Base-by-base conservation (phyloP, 2,888 invertebrate genomes). In the Phragmatobia fuliginosa region DNA sequence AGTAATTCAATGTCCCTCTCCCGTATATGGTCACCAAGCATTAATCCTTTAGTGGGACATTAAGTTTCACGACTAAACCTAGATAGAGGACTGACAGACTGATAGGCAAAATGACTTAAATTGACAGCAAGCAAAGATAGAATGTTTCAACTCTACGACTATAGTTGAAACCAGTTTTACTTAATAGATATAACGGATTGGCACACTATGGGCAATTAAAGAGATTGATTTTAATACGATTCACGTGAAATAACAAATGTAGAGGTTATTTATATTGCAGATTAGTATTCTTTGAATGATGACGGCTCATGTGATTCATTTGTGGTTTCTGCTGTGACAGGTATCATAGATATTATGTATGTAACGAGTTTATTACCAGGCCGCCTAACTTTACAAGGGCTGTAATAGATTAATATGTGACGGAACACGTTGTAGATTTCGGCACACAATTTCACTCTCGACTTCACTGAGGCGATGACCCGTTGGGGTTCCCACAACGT, bases 31-130 rank as follows among this genome's bases (percentile, higher is more conserved):
- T 69, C 75, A 67, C 62, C 71, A 64, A 73, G 64, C 71, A 78
- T 74, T 76, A 71, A 73, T 38, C 72, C 72, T 71, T 80, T 78
- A 82, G 74, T 82, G 81, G 81, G 80, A 81, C 81, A 80, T 81
- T 84, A 80, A 83, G 82, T 84, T 83, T 81, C 81, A 75, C 71
- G 79, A 77, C 77, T 73, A 76, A 79, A 75, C 66, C 75, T 75
- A 84, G 88, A 88, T 88, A 88, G 67, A 71, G 72, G 52, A 75
- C 73, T 85, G 88, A 85, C 88, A 86, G 84, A 82, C 81, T 72
- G 83, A 84, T 83, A 87, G 83, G 87, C 84, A 87, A 87, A 86
- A 86, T 81, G 83, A 88, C 85, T 68, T 74, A 72, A 80, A 85
- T 84, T 86, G 88, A 86, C 88, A 82, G 84, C 67, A 41, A 62